Conservation (phyloP, 2,113 vertebrate species). For the Chroicocephalus ridibundus region DNA sequence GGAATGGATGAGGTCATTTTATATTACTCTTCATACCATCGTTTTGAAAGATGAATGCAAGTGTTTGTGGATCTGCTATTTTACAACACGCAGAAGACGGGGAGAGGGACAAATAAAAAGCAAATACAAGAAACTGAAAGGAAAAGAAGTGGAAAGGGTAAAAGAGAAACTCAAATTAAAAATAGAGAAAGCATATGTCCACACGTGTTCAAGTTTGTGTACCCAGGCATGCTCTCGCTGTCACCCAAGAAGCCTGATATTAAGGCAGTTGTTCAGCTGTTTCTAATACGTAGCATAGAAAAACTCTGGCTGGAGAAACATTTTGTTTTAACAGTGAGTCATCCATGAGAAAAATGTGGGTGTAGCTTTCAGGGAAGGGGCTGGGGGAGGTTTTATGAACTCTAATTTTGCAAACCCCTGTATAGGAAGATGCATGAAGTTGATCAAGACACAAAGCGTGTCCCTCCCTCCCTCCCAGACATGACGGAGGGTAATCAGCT, state of each 20-base stretch:
- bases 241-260: background rate
- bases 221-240: background rate
- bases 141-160: background rate
- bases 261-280: slow-evolving; percentile 7
- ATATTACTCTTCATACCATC: background rate
- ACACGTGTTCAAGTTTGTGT: background rate
- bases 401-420: slow-evolving; percentile 38
- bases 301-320: slow-evolving; percentile 5
- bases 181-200: background rate
- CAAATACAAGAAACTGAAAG: slow-evolving; percentile 1
- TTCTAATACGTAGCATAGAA: background rate
- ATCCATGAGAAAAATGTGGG: slow-evolving; percentile 65
- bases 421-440: slow-evolving; percentile 2
- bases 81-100: background rate
- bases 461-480: background rate
- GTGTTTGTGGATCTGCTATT: background rate
- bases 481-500: background rate
- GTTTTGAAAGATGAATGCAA: background rate
- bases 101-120: background rate
- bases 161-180: background rate
- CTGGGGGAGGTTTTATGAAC: slow-evolving; percentile 13
- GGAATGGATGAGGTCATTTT: background rate
- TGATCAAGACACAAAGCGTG: background rate
- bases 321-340: slow-evolving; percentile 46
- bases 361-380: slow-evolving; percentile 51